Base-by-base conservation (phyloP, 2,888 invertebrate genomes). In the Fragum whitleyi region DNA sequence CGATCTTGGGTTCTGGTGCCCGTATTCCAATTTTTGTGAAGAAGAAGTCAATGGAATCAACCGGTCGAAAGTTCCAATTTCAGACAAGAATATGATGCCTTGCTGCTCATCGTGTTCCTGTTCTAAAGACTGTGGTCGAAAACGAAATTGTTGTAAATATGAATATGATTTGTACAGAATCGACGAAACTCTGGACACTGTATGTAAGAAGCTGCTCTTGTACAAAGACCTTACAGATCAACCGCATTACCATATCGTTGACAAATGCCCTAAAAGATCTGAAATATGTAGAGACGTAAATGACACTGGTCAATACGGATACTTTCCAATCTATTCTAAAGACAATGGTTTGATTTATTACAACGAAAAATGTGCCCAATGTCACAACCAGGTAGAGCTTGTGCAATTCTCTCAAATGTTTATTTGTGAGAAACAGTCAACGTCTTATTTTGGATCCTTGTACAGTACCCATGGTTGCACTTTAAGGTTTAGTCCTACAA, bases 101-200 rank as follows among this genome's bases (percentile, higher is more conserved):
- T 57, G 57, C 23, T 57, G 57, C 23, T 11, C 21, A 14, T 11
- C 21, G 5, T 57, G 57, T 23, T 57, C 57, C 3, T 57, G 57
- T 57, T 57, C 57, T 11, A 23, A 57, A 57, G 57, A 57, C 11
- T 57, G 57, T 57, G 57, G 57, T 26, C 57, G 57, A 5, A 23
- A n/a, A 57, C 57, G 57, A 3, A 57, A 57, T 57, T 57, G 57
- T 57, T 57, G 57, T 57, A 57, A n/a, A 26, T 57, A 57, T 57
- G 57, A 57, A 57, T 9, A 57, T 57, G 57, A 57, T 23, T 23
- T 57, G 3, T 57, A 57, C 23, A 57, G 23, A 57, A 11, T 57
- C 23, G 57, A 57, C 7, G 57, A 57, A 57, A 57, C 57, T 3
- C 57, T 23, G 2, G 57, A 57, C 5, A 57, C 57, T 3, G 3